phyloP scores from a whole-genome alignment of 2,888 invertebrate species.

The Trichopria drosophilae region DNA sequence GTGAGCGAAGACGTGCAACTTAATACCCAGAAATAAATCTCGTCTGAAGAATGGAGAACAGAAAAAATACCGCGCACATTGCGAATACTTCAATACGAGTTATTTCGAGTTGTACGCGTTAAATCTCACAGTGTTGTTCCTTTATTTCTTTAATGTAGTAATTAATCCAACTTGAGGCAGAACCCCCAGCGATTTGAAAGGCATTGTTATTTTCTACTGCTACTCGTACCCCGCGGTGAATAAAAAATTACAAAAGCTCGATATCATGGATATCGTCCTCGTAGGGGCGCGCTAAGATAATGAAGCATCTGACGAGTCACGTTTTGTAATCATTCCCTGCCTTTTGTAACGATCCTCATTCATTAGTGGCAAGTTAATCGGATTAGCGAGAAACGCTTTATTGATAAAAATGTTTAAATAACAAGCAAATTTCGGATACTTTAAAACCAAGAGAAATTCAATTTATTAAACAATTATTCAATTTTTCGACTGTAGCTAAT shows the following conservation, averaged over 20 bases:
- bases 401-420: too few species aligned
- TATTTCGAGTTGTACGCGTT: too few species aligned
- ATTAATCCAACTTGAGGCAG: conserved; percentile 30
- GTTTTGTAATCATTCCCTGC: conserved; percentile 40
- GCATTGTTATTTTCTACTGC: conserved; percentile 22
- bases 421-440: too few species aligned
- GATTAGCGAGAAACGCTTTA: too few species aligned
- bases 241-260: conserved; percentile 38
- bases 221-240: conserved; percentile 38
- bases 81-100: too few species aligned
- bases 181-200: conserved; percentile 26
- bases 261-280: conserved; percentile 34
- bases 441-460: too few species aligned
- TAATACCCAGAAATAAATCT: too few species aligned
- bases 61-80: too few species aligned
- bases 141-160: conserved; percentile 28
- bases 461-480: too few species aligned
- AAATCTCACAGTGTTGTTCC: conserved; percentile 18
- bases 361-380: conserved; percentile 31
- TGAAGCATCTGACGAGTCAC: conserved; percentile 40
- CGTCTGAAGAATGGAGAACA: too few species aligned
- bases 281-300: conserved; percentile 32
- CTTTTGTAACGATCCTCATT: conserved; percentile 23
- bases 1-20: too few species aligned
- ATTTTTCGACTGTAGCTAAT: too few species aligned